phyloP scores from a whole-genome alignment of 2,888 invertebrate species.

The Lepidochrysops patricia region DNA sequence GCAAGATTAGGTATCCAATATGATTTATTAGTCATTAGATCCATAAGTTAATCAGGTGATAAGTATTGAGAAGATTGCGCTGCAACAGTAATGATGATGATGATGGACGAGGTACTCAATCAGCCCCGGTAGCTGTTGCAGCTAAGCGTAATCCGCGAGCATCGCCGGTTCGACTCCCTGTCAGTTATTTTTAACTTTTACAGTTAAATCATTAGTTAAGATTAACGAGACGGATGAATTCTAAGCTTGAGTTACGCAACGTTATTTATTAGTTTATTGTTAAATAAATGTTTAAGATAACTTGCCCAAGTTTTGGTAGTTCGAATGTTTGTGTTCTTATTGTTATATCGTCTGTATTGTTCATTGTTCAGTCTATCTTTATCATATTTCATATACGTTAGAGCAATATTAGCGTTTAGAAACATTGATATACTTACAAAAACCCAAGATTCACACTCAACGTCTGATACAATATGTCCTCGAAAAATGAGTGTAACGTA shows the following conservation, averaged over 20 bases:
- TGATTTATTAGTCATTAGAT: no score
- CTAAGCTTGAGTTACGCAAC: conserved; percentile 35
- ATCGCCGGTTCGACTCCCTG: not conserved
- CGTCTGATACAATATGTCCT: no score
- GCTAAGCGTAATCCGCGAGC: not conserved
- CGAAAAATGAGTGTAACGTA: no score
- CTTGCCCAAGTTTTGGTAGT: not conserved
- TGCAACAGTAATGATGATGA: not conserved
- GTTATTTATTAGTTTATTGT: conserved; percentile 14
- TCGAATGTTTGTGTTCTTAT: not conserved
- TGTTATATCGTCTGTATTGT: not conserved
- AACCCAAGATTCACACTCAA: no score
- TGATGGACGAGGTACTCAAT: not conserved
- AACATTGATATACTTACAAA: no score
- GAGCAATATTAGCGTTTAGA: not conserved
- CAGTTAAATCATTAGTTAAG: conserved; percentile 31
- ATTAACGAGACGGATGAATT: conserved; percentile 44
- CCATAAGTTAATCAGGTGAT: no score
- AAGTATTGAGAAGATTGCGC: no score
- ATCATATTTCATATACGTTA: not conserved
- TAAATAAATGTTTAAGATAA: not conserved
- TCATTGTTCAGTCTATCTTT: not conserved
- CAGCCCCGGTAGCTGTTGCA: not conserved
- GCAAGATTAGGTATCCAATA: no score
- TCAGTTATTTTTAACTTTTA: conserved; percentile 8